Percentiles rank a stretch among this genome's conserved stretches.
Evolutionary conservation across 2,113 vertebrate species (phyloP).

Genomic region (Ellobius talpinus): DNA sequence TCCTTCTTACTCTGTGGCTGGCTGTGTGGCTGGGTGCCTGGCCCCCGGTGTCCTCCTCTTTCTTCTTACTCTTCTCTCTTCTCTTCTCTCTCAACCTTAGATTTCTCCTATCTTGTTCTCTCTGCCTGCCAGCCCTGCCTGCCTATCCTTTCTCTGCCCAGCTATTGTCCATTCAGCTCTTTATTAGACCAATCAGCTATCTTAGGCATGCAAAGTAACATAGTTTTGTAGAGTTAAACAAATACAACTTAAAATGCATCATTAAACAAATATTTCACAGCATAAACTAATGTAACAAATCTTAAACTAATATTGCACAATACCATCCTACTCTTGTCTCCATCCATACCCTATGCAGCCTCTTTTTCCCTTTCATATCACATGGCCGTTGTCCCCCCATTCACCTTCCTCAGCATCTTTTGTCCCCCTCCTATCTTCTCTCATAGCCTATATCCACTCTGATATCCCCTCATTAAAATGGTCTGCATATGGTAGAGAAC

Average conservation of each 20-base stretch:
- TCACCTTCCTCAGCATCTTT: not conserved
- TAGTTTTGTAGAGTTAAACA: not conserved
- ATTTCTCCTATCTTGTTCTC: not conserved
- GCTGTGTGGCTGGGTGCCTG: not conserved
- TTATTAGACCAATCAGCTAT: not conserved
- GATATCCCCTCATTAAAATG: not conserved
- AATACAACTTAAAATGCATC: not conserved
- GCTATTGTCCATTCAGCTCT: not conserved
- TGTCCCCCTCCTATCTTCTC: not conserved
- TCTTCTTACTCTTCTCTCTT: not conserved
- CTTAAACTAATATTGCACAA: not conserved
- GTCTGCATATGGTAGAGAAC: not conserved
- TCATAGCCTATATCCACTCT: not conserved
- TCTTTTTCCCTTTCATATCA: not conserved
- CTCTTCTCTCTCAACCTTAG: not conserved
- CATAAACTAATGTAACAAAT: not conserved
- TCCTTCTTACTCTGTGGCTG: not conserved
- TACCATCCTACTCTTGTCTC: not conserved
- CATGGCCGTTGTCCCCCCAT: too few species aligned
- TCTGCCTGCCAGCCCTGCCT: not conserved
- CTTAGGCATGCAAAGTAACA: not conserved
- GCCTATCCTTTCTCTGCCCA: not conserved
- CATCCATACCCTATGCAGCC: not conserved
- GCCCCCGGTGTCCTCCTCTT: not conserved
- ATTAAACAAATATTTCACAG: not conserved